These are phyloP conservation scores for Asteroscopus sphinx DNA, from an alignment of 2,888 invertebrate species.

Conservation along the genomic window DNA sequence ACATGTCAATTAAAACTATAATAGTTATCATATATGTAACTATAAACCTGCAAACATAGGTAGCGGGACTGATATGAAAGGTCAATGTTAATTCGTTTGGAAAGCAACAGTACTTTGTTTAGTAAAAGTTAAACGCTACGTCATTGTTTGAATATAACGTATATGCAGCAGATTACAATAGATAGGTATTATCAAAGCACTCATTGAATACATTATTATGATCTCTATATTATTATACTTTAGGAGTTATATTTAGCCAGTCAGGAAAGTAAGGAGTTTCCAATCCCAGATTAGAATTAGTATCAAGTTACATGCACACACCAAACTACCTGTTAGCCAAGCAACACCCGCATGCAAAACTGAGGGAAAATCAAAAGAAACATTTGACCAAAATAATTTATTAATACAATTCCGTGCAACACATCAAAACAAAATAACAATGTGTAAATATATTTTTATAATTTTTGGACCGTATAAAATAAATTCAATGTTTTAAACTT, in stretches of 20 bases:
- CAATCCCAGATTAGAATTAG: slow-evolving; percentile 24
- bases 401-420: slow-evolving; percentile 53
- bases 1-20: slow-evolving; percentile 28
- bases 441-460: slow-evolving; percentile 52
- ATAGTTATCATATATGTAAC: not conserved
- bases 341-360: slow-evolving; percentile 63
- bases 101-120: slow-evolving; percentile 10
- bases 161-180: slow-evolving; percentile 9
- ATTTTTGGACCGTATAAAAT: slow-evolving; percentile 50
- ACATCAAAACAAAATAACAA: slow-evolving; percentile 54
- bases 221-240: slow-evolving; percentile 8
- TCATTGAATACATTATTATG: slow-evolving; percentile 15
- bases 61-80: slow-evolving; percentile 14
- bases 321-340: slow-evolving; percentile 56
- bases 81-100: slow-evolving; percentile 25
- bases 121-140: slow-evolving; percentile 3
- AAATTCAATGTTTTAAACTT: slow-evolving; percentile 41
- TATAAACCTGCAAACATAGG: not conserved
- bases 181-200: slow-evolving; percentile 13
- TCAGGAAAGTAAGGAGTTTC: slow-evolving; percentile 9
- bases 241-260: slow-evolving; percentile 7
- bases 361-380: slow-evolving; percentile 69
- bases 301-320: slow-evolving; percentile 53
- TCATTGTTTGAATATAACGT: not conserved
- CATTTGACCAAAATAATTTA: slow-evolving; percentile 70